Evolutionary conservation across 2,113 vertebrate species (phyloP), one percentile per base, ranked within the genome.

Genomic region (Zingel zingel): DNA sequence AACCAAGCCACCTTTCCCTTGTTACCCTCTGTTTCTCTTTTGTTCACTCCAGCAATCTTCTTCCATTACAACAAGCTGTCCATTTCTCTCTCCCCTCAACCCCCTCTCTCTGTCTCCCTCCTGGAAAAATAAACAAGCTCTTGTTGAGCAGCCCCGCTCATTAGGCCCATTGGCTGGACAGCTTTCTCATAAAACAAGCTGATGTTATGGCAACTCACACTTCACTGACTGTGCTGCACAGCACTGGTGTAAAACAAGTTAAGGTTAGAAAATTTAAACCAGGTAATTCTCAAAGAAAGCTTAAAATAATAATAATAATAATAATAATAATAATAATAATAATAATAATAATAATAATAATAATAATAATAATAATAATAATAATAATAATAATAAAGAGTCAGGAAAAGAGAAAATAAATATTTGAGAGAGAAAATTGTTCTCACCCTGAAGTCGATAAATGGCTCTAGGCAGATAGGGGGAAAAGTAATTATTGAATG

Each of bases 81-180:
- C 51, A 23, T 78, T 53, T 76, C 58, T 73, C 39, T 77, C 51
- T 81, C 43, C 15, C 15, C 25, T 48, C 64, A 12, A 14, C 53
- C 66, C 61, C 9, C 43, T 53, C 3, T 79, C 33, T 75, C 39
- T 30, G 21, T 74, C 47, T 48, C 68, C 66, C 61, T 53, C 33
- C 54, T 86, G 85, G 83, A 91, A 89, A 93, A 86, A 75, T 77
- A 91, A 92, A 92, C 89, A 92, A 63, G 79, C 77, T 71, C 45
- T 78, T 74, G 83, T 86, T 62, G 84, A 43, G 67, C 85, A 43
- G 45, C 73, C 61, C 58, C 30, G 12, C 75, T 90, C 77, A 85
- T 90, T 86, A 88, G 81, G 56, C 51, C 64, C 75, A 50, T 56
- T 87, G 69, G 68, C 79, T 70, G 56, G 71, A 81, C 85, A 81